A percentile compares a stretch with the other conserved stretches of the same genome.
Conservation (phyloP, 2,888 invertebrate genomes). For the Anorthoa munda region DNA sequence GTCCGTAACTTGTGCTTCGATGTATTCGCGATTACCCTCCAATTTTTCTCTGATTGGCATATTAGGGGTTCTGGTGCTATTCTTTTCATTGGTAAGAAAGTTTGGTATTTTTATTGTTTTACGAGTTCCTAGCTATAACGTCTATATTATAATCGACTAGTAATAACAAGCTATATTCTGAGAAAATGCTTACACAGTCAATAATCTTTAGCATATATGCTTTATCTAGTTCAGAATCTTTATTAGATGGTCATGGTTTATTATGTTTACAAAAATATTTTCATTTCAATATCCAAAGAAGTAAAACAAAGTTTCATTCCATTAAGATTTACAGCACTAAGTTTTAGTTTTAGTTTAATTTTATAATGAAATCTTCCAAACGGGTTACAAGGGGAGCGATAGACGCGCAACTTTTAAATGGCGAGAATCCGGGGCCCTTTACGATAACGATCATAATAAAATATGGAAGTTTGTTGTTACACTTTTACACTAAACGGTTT, state of each 20-base stretch:
- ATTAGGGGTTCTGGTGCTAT: constrained; percentile 30
- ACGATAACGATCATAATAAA: constrained; percentile 91
- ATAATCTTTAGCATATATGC: too few species aligned
- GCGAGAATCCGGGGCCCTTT: constrained; percentile 81
- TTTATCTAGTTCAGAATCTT: neutral
- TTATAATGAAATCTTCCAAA: constrained; percentile 85
- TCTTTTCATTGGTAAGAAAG: constrained; percentile 28
- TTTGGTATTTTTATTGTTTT: neutral
- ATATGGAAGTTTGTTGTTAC: constrained; percentile 90
- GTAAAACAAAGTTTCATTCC: constrained; percentile 59
- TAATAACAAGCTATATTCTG: too few species aligned
- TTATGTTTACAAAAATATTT: neutral
- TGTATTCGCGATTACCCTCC: constrained; percentile 63
- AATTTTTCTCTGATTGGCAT: constrained; percentile 61
- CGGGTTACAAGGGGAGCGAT: constrained; percentile 74
- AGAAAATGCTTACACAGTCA: too few species aligned
- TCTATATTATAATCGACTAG: too few species aligned
- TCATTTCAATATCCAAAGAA: constrained; percentile 12
- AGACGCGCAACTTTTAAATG: constrained; percentile 84
- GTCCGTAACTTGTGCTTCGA: constrained; percentile 67
- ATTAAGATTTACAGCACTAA: constrained; percentile 66
- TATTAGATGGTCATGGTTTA: neutral
- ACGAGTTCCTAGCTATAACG: too few species aligned
- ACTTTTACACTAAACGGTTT: constrained; percentile 89
- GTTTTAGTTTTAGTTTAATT: constrained; percentile 86